These are phyloP conservation scores for Dipodomys ordii DNA, from an alignment of 2,113 vertebrate genomes.

Conservation along the genomic window DNA sequence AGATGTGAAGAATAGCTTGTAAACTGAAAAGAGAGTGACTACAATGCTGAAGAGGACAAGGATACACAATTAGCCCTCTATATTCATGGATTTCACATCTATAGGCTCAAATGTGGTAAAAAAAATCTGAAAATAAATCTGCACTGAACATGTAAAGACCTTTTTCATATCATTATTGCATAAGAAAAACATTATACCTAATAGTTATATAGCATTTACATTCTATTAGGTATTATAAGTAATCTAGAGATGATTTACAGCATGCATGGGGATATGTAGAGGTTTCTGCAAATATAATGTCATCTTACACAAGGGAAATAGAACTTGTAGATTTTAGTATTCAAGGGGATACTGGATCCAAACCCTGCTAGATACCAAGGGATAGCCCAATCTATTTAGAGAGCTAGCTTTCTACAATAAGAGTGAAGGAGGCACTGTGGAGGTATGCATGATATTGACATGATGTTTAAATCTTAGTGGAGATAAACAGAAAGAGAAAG, in stretches of 20 bases:
- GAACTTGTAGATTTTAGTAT: not conserved
- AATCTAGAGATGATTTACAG: not conserved
- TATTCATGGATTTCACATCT: not conserved
- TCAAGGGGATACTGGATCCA: not conserved
- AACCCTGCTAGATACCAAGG: not conserved
- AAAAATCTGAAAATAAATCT: not conserved
- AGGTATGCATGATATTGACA: not conserved
- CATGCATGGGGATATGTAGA: not conserved
- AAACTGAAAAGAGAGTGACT: constrained; percentile 22
- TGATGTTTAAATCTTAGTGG: not conserved
- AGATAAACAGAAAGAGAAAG: not conserved
- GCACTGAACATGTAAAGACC: not conserved
- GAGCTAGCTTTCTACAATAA: not conserved
- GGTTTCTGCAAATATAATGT: not conserved
- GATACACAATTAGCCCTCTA: not conserved
- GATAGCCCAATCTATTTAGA: not conserved
- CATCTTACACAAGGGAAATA: not conserved
- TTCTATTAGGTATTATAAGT: not conserved
- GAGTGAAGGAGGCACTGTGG: not conserved
- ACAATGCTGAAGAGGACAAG: not conserved
- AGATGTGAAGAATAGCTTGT: not conserved
- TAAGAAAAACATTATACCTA: not conserved
- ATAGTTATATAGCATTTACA: not conserved
- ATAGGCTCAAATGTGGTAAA: not conserved
- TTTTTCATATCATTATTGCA: constrained; percentile 3